Evolutionary conservation across 2,113 vertebrate genomes (phyloP).

Genomic region (Macquaria australasica): DNA sequence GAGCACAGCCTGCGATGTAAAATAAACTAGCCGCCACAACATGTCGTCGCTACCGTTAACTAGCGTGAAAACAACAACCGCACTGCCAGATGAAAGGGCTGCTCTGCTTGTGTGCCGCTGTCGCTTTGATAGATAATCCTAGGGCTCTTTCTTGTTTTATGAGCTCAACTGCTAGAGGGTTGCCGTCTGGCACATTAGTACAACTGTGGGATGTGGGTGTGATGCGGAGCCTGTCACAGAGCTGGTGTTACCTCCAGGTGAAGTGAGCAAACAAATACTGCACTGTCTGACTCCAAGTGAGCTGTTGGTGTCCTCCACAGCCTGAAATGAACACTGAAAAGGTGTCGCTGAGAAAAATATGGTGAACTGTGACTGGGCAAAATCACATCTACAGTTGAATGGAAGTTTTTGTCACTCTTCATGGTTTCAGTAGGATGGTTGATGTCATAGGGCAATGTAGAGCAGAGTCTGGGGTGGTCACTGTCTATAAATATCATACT

Average conservation of each 20-base stretch:
- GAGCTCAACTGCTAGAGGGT: slow-evolving; percentile 36
- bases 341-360: background rate
- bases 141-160: slow-evolving; percentile 53
- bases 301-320: background rate
- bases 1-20: slow-evolving; percentile 68
- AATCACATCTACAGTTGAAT: background rate
- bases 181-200: slow-evolving; percentile 49
- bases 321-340: background rate
- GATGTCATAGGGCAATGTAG: slow-evolving; percentile 41
- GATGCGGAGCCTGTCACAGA: slow-evolving; percentile 44
- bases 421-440: slow-evolving; percentile 27
- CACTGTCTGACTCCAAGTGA: slow-evolving; percentile 16
- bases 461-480: slow-evolving; percentile 48
- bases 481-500: slow-evolving; percentile 53
- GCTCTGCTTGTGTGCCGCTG: slow-evolving; percentile 39
- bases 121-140: slow-evolving; percentile 56
- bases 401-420: background rate
- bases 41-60: slow-evolving; percentile 73
- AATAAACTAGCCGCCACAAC: slow-evolving; percentile 80
- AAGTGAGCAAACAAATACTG: slow-evolving; percentile 18
- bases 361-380: background rate
- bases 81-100: slow-evolving; percentile 73
- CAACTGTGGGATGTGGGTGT: slow-evolving; percentile 56
- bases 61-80: slow-evolving; percentile 62
- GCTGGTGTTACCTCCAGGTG: slow-evolving; percentile 30